Evolutionary conservation across 2,113 vertebrate genomes (phyloP).

Genomic region (Nymphicus hollandicus): DNA sequence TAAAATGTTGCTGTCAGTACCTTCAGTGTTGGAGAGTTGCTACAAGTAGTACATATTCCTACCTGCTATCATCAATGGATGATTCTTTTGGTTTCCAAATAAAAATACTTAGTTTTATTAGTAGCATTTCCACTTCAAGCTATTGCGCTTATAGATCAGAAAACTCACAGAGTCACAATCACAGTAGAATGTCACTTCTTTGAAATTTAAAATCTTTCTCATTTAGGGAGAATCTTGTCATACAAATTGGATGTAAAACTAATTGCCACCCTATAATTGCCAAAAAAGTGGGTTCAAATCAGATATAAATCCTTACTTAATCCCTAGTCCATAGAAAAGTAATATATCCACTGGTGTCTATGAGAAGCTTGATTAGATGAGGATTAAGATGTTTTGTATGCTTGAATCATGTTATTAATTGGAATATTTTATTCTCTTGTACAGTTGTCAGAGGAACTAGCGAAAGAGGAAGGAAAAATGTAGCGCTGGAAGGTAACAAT

Average conservation of each 20-base stretch:
- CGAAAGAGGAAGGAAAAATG: slow-evolving; percentile 46
- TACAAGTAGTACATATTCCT: not conserved
- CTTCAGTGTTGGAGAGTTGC: not conserved
- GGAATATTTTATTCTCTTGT: slow-evolving; percentile 57
- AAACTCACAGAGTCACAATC: not conserved
- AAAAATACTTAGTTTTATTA: not conserved
- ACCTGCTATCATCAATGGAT: not conserved
- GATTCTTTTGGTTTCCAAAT: not conserved
- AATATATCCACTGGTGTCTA: not conserved
- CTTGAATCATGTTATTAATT: not conserved
- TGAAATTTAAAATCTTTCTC: not conserved
- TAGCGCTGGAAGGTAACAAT: slow-evolving; percentile 57
- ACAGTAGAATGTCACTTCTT: not conserved
- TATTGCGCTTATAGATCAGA: not conserved
- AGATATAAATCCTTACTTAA: not conserved
- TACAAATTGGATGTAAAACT: not conserved
- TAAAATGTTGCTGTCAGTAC: not conserved
- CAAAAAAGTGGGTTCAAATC: not conserved
- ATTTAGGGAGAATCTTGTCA: not conserved
- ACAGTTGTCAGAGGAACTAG: slow-evolving; percentile 78
- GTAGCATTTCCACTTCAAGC: not conserved
- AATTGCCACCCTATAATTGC: not conserved
- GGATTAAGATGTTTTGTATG: not conserved
- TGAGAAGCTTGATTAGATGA: not conserved
- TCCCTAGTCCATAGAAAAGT: not conserved